Evolutionary conservation across 2,113 vertebrate species (phyloP), one percentile per base, ranked within the genome.

Genomic region (Tachuris rubrigastra): DNA sequence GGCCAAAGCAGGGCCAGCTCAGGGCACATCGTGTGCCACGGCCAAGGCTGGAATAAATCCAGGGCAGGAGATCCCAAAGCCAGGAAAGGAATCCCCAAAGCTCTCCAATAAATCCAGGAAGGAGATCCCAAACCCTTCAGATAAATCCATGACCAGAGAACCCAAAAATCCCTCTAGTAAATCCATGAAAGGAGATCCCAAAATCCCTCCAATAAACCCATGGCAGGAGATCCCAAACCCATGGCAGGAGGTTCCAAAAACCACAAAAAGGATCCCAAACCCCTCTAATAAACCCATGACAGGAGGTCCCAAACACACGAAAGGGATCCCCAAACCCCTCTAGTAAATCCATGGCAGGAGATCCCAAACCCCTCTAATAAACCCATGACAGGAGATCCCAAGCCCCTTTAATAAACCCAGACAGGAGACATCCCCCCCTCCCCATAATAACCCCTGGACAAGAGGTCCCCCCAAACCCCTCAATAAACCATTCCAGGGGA

Each of bases 101-200:
- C 4, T 3, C 22, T 3, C 14, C 20, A 41, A 41, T 0, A 35
- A 42, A 50, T 9, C 8, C 17, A 12, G 1, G 2, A 2, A 47
- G 27, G 9, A 37, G 22, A 49, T 5, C 33, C 7, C 39, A 35
- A 24, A 8, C 1, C 7, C 8, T 13, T 8, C 6, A 1, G 22
- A 53, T 5, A n/a, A n/a, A 33, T 8, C 47, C 22, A 44, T 2
- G 25, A 8, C 13, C 50, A 2, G 25, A 50, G 16, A 50, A 5
- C 8, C 31, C 5, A 8, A 30, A 47, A 56, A 42, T 1, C 8
- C 11, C 22, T 28, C 14, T 14, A 17, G 27, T 3, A 11, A 14
- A 33, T 1, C 28, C 6, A 33, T 11, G 18, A 16, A 11, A 41
- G 8, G 18, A 5, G 0, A n/a, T 9, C 15, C n/a, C 35, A 5